Base-by-base conservation (phyloP, 2,888 invertebrate genomes). In the Adelphocoris suturalis region DNA sequence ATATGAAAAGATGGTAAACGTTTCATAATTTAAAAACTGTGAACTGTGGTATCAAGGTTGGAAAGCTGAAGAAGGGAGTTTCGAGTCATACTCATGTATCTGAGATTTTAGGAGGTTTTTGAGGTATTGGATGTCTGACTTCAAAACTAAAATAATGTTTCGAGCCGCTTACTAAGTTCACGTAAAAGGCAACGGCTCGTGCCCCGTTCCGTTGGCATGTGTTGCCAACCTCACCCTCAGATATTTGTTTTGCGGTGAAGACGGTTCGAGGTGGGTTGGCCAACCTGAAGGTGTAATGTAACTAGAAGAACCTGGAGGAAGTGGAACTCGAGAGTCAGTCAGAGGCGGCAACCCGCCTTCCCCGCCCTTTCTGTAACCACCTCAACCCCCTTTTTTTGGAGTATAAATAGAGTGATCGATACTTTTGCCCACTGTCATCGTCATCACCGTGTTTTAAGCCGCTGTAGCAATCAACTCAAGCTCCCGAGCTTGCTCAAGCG, bases 401-500 rank as follows among this genome's bases (percentile, higher is more conserved):
- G 82, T 82, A 82, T 82, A 82, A 82, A 82, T 82, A 82, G 82
- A 82, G 82, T 82, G 82, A 82, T 82, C 82, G 52, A 82, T 82
- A 82, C 82, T 19, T 47, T 52, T 82, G 82, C 82, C 19, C 82
- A 52, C 82, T 82, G 52, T 82, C 82, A 47, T 81, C 81, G 52
- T 82, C 82, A 47, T 81, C 81, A 19, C 81, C 81, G 19, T 14
- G 46, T 47, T 46, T 16, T 37, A 78, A 78, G 46, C 78, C 78
- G 47, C 78, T 16, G 23, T 0, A 57, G 57, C 57, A 57, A n/a
- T 57, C 37, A 37, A 37, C 7, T 37, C 37, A 7, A 37, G 37
- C 37, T 7, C 7, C 37, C 3, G 37, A 7, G 37, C 37, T 37
- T 37, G 7, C 37, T 7, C 37, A 2, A 7, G 37, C 37, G 7